Conservation (phyloP, 2,888 invertebrate genomes). For the Hyposoter didymator region DNA sequence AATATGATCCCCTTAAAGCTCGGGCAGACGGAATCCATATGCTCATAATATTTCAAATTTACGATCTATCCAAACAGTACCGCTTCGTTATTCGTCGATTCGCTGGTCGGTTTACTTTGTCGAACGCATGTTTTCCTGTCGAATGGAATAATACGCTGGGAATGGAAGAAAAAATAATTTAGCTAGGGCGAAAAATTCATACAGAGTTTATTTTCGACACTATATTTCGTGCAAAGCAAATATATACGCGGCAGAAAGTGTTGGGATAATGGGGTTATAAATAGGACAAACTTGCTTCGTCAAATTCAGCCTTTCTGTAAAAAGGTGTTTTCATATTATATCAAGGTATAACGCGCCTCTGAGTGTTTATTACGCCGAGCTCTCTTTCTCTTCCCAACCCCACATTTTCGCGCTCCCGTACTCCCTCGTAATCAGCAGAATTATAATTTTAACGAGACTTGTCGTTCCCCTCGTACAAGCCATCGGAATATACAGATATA, state of each 20-base stretch:
- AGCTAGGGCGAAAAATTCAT: background rate
- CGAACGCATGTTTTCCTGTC: background rate
- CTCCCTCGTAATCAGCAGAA: slow-evolving; percentile 52
- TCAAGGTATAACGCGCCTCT: slow-evolving; percentile 38
- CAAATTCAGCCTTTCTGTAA: slow-evolving; percentile 48
- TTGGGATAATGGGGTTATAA: slow-evolving; percentile 39
- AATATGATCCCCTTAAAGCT: too few relatives aligned
- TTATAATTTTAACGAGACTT: slow-evolving; percentile 61
- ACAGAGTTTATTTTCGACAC: background rate
- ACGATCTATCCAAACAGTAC: background rate
- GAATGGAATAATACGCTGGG: background rate
- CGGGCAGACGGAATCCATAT: too few relatives aligned
- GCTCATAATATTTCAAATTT: background rate
- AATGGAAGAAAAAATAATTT: background rate
- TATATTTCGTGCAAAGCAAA: background rate
- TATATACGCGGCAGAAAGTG: background rate
- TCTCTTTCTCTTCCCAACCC: background rate
- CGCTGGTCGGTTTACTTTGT: background rate
- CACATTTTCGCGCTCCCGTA: slow-evolving; percentile 25
- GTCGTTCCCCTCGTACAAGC: background rate
- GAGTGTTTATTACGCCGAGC: slow-evolving; percentile 51
- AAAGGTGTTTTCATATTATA: slow-evolving; percentile 42
- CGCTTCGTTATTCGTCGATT: background rate
- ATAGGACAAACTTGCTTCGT: slow-evolving; percentile 34
- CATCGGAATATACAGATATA: background rate